Conservation (phyloP, 2,797 vertebrate species). For the Discoglossus pictus region DNA sequence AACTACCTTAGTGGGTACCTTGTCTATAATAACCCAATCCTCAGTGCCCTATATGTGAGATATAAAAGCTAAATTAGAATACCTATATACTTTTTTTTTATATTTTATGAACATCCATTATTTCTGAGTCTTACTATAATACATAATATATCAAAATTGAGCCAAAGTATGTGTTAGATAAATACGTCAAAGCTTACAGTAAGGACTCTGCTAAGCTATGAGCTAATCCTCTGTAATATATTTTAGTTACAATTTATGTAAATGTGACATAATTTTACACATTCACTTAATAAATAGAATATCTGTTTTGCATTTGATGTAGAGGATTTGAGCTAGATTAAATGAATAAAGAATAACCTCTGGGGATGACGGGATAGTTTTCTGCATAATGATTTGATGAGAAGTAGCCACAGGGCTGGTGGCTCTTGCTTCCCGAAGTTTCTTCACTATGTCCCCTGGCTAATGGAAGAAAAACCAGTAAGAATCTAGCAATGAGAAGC, state of each 20-base stretch:
- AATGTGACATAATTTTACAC: conserved; percentile 5
- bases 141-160: not conserved
- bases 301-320: conserved; percentile 1
- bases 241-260: not conserved
- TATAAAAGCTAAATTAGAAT: conserved; percentile 84
- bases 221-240: conserved; percentile 12
- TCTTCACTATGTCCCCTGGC: conserved; percentile 68
- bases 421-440: conserved; percentile 66
- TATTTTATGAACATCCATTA: too few relatives aligned
- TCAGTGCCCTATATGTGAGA: conserved; percentile 85
- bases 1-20: conserved; percentile 81
- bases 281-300: conserved; percentile 15
- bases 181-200: conserved; percentile 1
- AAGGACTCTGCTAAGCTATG: conserved; percentile 3
- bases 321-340: conserved; percentile 39
- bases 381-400: conserved; percentile 74
- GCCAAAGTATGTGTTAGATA: not conserved
- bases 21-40: conserved; percentile 87
- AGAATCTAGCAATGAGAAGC: conserved; percentile 61
- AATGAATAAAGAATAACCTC: conserved; percentile 72
- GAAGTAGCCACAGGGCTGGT: conserved; percentile 66
- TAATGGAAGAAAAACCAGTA: conserved; percentile 67
- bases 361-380: conserved; percentile 67
- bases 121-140: too few relatives aligned
- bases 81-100: conserved; percentile 55